Evolutionary conservation across 2,797 vertebrate genomes (phyloP), one percentile per base, ranked within the genome.

Genomic region (Notolabrus celidotus): DNA sequence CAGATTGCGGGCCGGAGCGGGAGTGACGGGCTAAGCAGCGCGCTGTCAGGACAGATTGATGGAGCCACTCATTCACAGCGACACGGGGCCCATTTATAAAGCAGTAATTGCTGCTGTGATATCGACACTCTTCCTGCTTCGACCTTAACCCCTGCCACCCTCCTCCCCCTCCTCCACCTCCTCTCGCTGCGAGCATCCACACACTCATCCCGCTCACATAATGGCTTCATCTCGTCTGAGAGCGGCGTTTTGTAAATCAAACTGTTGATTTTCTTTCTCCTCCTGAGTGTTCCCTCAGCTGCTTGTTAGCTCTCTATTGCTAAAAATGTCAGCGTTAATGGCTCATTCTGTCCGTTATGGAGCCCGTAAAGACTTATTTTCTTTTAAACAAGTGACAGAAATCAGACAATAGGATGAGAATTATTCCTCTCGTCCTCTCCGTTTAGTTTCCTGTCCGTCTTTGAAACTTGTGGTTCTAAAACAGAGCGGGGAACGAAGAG

Each of bases 21-120:
- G 93, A 93, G 93, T 94, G 95, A 95, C 94, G 94, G 94, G 88
- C 91, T 95, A 93, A 95, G 93, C 86, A 92, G 90, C 77, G 59
- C 58, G 83, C 90, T 93, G 94, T 94, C 93, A 92, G 77, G 34
- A 1, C 92, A 92, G 95, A 96, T 94, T 94, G 95, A 97, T 96
- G 93, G 92, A 87, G 75, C 87, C 53, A 67, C 92, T 96, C 94
- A 96, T 96, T 93, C 88, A 67, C 90, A 87, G 87, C 82, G 95
- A 95, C 94, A 92, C 88, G 69, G 76, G 82, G 65, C 83, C 92
- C 95, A 95, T 96, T 96, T 95, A 95, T 95, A 95, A 95, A 89
- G 93, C 93, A 92, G 94, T 96, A 96, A 95, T 93, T 95, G 94
- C 91, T 93, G 93, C 91, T 89, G 92, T 89, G 94, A 96, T 95